phyloP scores from a whole-genome alignment of 2,113 vertebrate species.

The Passer montanus region DNA sequence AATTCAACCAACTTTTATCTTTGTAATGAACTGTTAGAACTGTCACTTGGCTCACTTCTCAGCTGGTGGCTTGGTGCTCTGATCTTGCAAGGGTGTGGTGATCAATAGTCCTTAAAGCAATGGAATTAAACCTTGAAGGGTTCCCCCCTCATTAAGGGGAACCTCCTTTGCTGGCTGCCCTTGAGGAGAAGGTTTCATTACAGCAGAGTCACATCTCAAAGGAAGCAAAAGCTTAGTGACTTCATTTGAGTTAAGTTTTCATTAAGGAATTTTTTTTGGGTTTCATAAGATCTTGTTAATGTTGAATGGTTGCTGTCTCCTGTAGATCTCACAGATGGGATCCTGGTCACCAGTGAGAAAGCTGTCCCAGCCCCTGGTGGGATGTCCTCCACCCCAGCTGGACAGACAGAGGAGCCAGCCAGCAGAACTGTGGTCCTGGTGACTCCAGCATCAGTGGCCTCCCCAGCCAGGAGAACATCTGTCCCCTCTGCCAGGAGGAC shows the following conservation, averaged over 20 bases:
- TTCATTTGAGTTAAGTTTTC: background rate
- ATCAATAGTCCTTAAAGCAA: background rate
- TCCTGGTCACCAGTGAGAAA: conserved; percentile 16
- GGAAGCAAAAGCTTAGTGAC: background rate
- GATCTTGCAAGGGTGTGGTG: background rate
- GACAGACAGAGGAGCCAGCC: conserved; percentile 27
- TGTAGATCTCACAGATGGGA: background rate
- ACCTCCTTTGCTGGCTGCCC: background rate
- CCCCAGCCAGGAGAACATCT: conserved; percentile 53
- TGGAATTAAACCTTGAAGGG: background rate
- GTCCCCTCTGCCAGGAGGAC: conserved; percentile 32
- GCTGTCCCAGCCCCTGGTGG: background rate
- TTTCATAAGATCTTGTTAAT: background rate
- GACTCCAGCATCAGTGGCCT: background rate
- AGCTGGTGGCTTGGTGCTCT: background rate
- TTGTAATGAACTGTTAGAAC: background rate
- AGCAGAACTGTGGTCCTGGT: background rate
- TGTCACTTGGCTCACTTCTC: background rate
- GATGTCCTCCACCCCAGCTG: conserved; percentile 15
- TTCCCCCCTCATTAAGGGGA: background rate
- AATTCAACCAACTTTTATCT: background rate
- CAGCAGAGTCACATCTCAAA: background rate
- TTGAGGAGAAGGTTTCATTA: background rate
- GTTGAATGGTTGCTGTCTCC: background rate
- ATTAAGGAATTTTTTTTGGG: background rate